A percentile compares a stretch with the other conserved stretches of the same genome.
These are phyloP conservation scores for Trachelus stipa DNA, from an alignment of 2,888 invertebrate genomes.

Conservation along the genomic window DNA sequence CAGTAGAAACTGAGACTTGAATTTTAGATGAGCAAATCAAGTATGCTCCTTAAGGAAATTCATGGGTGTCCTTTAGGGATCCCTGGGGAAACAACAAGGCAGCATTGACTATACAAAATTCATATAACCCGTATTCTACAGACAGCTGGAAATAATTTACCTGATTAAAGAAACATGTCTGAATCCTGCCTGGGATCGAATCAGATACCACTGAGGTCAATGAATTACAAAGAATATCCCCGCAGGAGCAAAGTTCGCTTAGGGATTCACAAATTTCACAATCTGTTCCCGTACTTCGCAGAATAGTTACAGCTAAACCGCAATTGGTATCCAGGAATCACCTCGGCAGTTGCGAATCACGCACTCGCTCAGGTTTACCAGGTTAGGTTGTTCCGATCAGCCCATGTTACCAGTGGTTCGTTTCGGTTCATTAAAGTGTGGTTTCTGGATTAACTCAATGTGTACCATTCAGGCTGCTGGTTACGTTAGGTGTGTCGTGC, in stretches of 20 bases:
- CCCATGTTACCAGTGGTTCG: neutral
- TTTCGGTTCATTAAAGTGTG: conserved; percentile 26
- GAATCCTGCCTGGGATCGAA: neutral
- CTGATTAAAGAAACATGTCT: neutral
- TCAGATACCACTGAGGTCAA: neutral
- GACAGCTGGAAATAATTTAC: neutral
- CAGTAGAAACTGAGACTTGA: neutral
- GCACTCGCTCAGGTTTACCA: neutral
- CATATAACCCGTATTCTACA: neutral
- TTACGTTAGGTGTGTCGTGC: neutral
- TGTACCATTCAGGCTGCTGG: neutral
- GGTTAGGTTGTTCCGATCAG: neutral
- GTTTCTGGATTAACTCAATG: conserved; percentile 24
- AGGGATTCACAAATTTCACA: neutral
- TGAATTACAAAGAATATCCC: neutral
- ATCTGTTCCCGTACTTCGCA: neutral
- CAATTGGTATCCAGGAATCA: neutral
- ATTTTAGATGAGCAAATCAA: neutral
- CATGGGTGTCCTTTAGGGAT: neutral
- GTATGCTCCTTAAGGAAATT: conserved; percentile 1
- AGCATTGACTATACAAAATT: neutral
- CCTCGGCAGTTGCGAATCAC: conserved; percentile 1
- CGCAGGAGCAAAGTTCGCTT: neutral
- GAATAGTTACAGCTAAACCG: neutral
- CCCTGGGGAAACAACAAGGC: neutral